Evolutionary conservation across 2,797 vertebrate genomes (phyloP), one percentile per base, ranked within the genome.

Genomic region (Amazona ochrocephala): DNA sequence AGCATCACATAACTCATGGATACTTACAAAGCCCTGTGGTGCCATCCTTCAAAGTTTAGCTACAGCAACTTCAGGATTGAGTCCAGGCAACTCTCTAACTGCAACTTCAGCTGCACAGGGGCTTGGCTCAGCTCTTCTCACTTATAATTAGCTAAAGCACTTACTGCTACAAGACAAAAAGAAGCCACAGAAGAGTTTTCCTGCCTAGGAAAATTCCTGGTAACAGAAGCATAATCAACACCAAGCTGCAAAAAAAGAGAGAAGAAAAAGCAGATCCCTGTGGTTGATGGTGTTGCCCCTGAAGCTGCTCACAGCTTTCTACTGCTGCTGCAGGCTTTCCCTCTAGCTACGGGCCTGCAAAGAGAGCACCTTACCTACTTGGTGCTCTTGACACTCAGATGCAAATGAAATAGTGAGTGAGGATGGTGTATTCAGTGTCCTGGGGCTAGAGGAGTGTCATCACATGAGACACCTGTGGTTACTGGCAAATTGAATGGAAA

Each of bases 1-100:
- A 96, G 60, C n/a, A 67, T 53, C 90, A 29, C 90, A 89, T 93
- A 83, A 95, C 71, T 96, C 92, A 95, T 76, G 61, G 89, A 87
- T 79, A 89, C 89, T 94, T 93, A 77, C 32, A 88, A 89, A 96
- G 84, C 90, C 84, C 77, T 83, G 26, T 65, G 85, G 93, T 72
- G 64, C 83, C 65, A 91, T 97, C 84, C 77, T 89, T 95, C 95
- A 95, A 79, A 95, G 80, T 89, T 93, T 77, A 10, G 5, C 67
- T 74, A 5, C 41, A 84, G 78, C 1, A 14, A 41, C 70, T 93
- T 90, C 50, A 15, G 74, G 64, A 90, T 19, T 84, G 76, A 87
- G 71, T 95, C 67, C 47, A 70, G 75, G 61, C 88, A 95, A 29
- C 50, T 39, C 62, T 76, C 50, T 73, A 18, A 53, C 10, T 37